A percentile compares a stretch with the other conserved stretches of the same genome.
These are phyloP conservation scores for Pachycephala philippinensis DNA, from an alignment of 2,113 vertebrate genomes.

Conservation along the genomic window DNA sequence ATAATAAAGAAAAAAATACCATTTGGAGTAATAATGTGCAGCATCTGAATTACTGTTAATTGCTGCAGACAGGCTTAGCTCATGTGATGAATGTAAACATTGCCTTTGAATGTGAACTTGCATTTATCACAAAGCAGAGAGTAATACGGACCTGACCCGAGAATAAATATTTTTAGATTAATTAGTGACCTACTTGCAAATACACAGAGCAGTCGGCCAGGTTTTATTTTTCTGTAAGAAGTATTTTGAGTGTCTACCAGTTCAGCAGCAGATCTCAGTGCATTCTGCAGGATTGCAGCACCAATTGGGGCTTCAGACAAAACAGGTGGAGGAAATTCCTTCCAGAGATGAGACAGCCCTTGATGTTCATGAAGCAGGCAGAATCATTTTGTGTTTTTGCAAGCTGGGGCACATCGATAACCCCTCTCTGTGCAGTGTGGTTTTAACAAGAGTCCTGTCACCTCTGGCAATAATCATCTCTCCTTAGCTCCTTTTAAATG, in stretches of 20 bases:
- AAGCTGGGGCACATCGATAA: not conserved
- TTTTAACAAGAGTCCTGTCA: not conserved
- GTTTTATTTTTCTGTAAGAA: not conserved
- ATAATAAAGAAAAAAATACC: slow-evolving; percentile 1
- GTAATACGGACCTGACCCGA: not conserved
- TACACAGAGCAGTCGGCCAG: not conserved
- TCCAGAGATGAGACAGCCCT: not conserved
- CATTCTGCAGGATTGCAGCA: slow-evolving; percentile 43
- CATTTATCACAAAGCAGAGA: slow-evolving; percentile 27
- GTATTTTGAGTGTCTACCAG: not conserved
- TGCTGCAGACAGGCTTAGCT: slow-evolving; percentile 9
- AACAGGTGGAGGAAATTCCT: slow-evolving; percentile 1
- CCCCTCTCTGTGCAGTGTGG: not conserved
- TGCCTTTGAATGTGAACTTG: slow-evolving; percentile 49
- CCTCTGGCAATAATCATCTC: not conserved
- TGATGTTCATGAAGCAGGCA: not conserved
- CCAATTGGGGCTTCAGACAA: not conserved
- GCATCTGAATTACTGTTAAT: slow-evolving; percentile 51
- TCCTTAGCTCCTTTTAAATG: not conserved
- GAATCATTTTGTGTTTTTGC: not conserved
- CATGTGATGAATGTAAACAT: slow-evolving; percentile 43
- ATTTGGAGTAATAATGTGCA: slow-evolving; percentile 33
- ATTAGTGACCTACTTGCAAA: slow-evolving; percentile 18
- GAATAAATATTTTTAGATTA: slow-evolving; percentile 42
- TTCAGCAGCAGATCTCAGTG: slow-evolving; percentile 18